Base-by-base conservation (phyloP, 2,113 vertebrate species). In the Cygnus buccinator region DNA sequence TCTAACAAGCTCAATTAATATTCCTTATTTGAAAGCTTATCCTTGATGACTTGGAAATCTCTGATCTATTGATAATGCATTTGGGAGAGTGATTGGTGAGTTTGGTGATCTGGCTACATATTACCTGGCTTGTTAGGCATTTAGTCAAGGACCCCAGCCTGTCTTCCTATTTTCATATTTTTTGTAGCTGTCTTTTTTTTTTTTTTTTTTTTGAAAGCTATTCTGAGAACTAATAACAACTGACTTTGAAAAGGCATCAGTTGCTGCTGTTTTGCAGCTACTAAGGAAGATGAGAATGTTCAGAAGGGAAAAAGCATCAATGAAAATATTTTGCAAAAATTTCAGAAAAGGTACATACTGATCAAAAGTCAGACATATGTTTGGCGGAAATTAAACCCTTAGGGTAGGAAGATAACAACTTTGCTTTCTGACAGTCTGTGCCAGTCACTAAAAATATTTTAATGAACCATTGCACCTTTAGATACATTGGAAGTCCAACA, bases 1-100 rank as follows among this genome's bases (percentile, higher is more conserved):
- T 91, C 93, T 91, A 96, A 96, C 71, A 55, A 46, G 58, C 74
- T 84, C 63, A 90, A 93, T 61, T 83, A 80, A 89, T 77, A 44
- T 91, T 93, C 74, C 25, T 92, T 62, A 76, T 68, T 44, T 93
- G 62, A 87, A 93, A 68, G 57, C 28, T 91, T 89, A 91, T 62
- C 59, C 70, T 78, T 61, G 66, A 82, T 46, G 33, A 59, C 43
- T 41, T 68, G 41, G 44, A 94, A 89, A 87, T 85, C 29, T 61
- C 29, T 50, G 23, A 72, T 73, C 71, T 89, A n/a, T 79, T 62
- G 54, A 35, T 62, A 73, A 83, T 0, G 0, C 13, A 23, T 79
- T 26, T 43, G 43, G 48, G 66, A 89, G 41, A 12, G 33, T 55
- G 35, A 66, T 2, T 68, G 78, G 41, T 58, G 62, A 66, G 14